Base-by-base conservation (phyloP, 2,888 invertebrate genomes). In the Agapostemon virescens region DNA sequence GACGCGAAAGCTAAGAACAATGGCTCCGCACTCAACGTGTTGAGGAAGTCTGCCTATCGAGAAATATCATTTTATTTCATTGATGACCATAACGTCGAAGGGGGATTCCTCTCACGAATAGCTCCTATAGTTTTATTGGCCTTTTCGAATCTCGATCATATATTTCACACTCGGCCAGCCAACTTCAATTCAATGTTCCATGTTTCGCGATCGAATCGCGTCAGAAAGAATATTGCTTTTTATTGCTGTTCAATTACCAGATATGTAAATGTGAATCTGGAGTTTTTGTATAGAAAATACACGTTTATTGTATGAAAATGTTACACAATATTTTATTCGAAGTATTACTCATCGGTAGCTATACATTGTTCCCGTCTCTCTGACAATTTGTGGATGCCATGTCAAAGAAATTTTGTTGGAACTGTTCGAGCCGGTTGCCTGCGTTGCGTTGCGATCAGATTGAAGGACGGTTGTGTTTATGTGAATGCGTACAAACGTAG, bases 11-110 rank as follows among this genome's bases (percentile, higher is more conserved):
- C n/a, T n/a, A n/a, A n/a, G n/a, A n/a, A n/a, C n/a, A n/a, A n/a
- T n/a, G n/a, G n/a, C n/a, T n/a, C n/a, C n/a, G n/a, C n/a, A n/a
- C n/a, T n/a, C n/a, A n/a, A n/a, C n/a, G n/a, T n/a, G n/a, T n/a
- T n/a, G n/a, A n/a, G n/a, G n/a, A n/a, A n/a, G n/a, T n/a, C n/a
- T n/a, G n/a, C 90, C 88, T 90, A 90, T 90, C 90, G 87, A 84
- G 84, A 90, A 92, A 92, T 92, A 92, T 92, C 92, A 92, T 92
- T 92, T 92, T 92, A 92, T 92, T 92, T 92, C 92, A 92, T 92
- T 92, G 92, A 92, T 92, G 88, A 88, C 89, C 89, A 90, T 90
- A 91, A 90, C 90, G 87, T 78, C 83, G 52, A 67, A 77, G 76
- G 76, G 86, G 81, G 83, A 86, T 81, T 84, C 76, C 67, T 66